Evolutionary conservation across 2,113 vertebrate genomes (phyloP).

Genomic region (Paratilapia polleni): DNA sequence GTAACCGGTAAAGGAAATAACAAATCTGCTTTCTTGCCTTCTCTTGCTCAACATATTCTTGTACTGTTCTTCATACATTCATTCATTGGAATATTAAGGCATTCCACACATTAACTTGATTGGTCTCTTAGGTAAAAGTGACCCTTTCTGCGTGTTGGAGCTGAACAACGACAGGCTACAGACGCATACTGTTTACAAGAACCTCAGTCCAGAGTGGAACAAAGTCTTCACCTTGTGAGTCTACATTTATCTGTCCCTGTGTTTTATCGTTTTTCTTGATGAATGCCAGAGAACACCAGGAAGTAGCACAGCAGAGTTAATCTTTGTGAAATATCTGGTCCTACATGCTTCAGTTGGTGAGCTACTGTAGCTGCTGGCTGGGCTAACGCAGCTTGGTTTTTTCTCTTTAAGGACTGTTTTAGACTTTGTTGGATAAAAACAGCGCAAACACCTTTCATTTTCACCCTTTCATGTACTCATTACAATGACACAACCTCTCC

Average conservation of each 20-base stretch:
- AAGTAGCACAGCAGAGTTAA: too few species aligned
- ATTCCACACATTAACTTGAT: background rate
- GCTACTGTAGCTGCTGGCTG: too few species aligned
- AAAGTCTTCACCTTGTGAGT: slow-evolving; percentile 97
- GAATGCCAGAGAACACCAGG: too few species aligned
- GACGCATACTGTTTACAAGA: slow-evolving; percentile 94
- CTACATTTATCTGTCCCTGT: background rate
- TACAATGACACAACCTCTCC: too few species aligned
- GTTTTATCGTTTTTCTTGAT: too few species aligned
- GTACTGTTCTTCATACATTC: background rate
- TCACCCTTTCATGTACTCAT: too few species aligned
- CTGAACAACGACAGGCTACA: slow-evolving; percentile 93
- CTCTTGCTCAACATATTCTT: background rate
- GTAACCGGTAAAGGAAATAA: slow-evolving; percentile 95
- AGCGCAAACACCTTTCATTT: too few species aligned
- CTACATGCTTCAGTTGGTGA: too few species aligned
- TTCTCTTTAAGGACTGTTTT: too few species aligned
- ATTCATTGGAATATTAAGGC: background rate
- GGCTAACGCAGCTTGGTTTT: too few species aligned
- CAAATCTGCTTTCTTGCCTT: background rate
- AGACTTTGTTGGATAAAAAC: too few species aligned
- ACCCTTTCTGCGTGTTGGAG: slow-evolving; percentile 94
- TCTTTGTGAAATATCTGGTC: too few species aligned
- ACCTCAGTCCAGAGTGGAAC: slow-evolving; percentile 94
- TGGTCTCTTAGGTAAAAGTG: slow-evolving; percentile 87